Percentiles rank a stretch among this genome's conserved stretches.
These are phyloP conservation scores for Nomada flava DNA, from an alignment of 2,888 invertebrate genomes.

Conservation along the genomic window DNA sequence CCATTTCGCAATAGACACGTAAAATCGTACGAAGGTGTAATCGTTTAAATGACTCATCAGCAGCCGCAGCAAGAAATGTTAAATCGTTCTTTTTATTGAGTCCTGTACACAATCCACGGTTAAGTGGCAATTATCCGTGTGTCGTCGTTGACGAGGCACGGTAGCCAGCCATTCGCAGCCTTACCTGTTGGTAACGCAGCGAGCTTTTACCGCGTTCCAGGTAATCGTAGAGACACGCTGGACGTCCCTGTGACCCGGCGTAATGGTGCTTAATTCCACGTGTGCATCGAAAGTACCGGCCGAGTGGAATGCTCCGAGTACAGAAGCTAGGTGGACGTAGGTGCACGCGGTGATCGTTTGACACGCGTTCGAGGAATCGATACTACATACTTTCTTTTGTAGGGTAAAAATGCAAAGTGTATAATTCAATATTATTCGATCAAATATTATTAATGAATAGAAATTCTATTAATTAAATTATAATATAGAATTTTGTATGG, in stretches of 20 bases:
- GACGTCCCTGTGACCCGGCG: slow-evolving; percentile 18
- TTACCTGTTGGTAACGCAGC: slow-evolving; percentile 61
- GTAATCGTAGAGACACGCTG: slow-evolving; percentile 50
- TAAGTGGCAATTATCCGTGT: slow-evolving; percentile 50
- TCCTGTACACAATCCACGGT: slow-evolving; percentile 56
- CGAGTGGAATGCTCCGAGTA: slow-evolving; percentile 45
- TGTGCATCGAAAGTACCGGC: slow-evolving; percentile 56
- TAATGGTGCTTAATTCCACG: slow-evolving; percentile 66
- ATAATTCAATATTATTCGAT: too few relatives aligned
- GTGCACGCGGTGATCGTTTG: slow-evolving; percentile 13
- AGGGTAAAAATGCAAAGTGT: background rate
- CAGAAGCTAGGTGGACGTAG: slow-evolving; percentile 36
- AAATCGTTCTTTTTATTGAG: slow-evolving; percentile 66
- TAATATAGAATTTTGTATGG: too few relatives aligned
- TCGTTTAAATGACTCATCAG: slow-evolving; percentile 43
- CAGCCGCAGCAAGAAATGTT: slow-evolving; percentile 45
- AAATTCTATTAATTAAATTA: too few relatives aligned
- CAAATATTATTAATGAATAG: too few relatives aligned
- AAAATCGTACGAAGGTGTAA: slow-evolving; percentile 2
- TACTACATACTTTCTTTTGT: background rate
- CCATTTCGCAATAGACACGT: background rate
- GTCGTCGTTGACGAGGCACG: slow-evolving; percentile 15
- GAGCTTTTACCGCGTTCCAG: slow-evolving; percentile 53
- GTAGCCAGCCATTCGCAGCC: slow-evolving; percentile 18
- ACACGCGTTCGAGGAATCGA: slow-evolving; percentile 57